Conservation (phyloP, 2,797 vertebrate species). For the Phrynocephalus guinanensis region DNA sequence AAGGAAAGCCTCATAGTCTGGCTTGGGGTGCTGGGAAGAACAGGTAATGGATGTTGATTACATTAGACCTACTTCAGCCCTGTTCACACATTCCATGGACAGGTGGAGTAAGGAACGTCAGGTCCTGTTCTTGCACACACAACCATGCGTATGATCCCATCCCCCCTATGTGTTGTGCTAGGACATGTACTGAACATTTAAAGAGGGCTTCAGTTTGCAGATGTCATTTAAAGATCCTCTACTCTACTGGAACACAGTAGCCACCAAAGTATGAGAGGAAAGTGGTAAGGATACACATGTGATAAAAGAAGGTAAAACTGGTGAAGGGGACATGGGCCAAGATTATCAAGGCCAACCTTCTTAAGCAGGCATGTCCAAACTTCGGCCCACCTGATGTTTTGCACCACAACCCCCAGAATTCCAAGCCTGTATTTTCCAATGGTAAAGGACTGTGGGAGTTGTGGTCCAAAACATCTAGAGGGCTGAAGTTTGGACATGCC, state of each 20-base stretch:
- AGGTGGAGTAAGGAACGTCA: background rate
- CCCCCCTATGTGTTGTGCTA: background rate
- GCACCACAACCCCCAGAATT: no score
- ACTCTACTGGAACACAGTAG: background rate
- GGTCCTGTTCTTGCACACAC: no score
- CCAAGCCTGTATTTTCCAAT: no score
- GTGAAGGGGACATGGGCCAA: background rate
- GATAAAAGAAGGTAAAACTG: background rate
- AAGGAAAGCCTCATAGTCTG: background rate
- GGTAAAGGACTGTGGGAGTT: no score
- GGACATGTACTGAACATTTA: background rate
- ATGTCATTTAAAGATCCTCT: background rate
- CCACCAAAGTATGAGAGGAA: background rate
- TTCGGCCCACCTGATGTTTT: no score
- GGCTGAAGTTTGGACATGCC: no score
- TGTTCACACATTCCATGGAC: background rate
- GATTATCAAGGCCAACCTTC: background rate
- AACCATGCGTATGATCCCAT: no score
- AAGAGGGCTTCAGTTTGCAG: background rate
- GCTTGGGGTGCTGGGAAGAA: background rate
- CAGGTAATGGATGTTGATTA: accelerated
- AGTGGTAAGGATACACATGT: background rate
- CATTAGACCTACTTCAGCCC: background rate
- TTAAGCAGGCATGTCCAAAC: no score
- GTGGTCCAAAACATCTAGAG: no score